These are phyloP conservation scores for Encarsia formosa DNA, from an alignment of 2,888 invertebrate species.

Conservation along the genomic window DNA sequence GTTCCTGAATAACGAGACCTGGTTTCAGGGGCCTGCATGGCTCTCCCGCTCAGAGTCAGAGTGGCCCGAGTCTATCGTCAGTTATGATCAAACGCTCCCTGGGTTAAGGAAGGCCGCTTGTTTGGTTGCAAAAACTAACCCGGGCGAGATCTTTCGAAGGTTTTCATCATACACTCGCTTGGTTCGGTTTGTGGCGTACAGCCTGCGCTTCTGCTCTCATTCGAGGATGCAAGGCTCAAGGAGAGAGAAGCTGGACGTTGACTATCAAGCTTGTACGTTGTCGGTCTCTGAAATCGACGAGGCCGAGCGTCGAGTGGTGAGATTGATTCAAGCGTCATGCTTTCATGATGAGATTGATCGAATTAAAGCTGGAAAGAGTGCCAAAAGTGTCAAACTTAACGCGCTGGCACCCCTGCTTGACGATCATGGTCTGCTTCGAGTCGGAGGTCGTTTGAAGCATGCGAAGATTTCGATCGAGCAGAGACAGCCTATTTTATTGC, in stretches of 20 bases:
- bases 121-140: neutral
- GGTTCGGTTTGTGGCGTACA: neutral
- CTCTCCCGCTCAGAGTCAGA: neutral
- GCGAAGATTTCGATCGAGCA: constrained; percentile 25
- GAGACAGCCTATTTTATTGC: constrained; percentile 34
- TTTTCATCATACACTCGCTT: neutral
- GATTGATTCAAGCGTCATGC: neutral
- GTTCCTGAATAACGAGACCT: constrained; percentile 20
- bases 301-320: neutral
- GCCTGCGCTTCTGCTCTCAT: neutral
- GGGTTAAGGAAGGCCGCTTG: neutral
- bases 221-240: too few species aligned
- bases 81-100: neutral
- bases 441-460: constrained; percentile 34
- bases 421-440: constrained; percentile 29
- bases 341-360: neutral
- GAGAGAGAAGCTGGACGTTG: too few species aligned
- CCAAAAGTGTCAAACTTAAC: neutral
- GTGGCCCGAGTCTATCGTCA: neutral
- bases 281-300: neutral
- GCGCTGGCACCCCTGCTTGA: constrained; percentile 30
- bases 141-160: neutral
- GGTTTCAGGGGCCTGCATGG: constrained; percentile 22
- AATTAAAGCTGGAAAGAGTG: neutral
- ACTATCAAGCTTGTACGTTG: neutral